These are phyloP conservation scores for Ceriagrion tenellum DNA, from an alignment of 2,888 invertebrate species.

Conservation along the genomic window DNA sequence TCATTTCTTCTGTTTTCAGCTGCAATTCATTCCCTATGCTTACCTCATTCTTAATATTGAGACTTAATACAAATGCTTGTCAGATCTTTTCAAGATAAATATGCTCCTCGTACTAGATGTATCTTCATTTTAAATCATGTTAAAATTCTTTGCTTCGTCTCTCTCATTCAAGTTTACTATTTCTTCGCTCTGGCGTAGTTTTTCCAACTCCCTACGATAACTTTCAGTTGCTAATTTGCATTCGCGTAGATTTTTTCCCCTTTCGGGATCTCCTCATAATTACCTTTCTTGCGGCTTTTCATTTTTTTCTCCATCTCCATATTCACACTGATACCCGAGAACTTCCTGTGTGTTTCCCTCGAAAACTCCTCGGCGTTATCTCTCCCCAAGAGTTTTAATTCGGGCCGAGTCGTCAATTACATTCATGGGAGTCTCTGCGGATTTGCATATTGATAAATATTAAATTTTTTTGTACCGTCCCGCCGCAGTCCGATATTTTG, in stretches of 20 bases:
- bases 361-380: constrained; percentile 40
- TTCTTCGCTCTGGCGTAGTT: background rate
- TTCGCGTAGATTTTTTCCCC: background rate
- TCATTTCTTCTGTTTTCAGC: too few relatives aligned
- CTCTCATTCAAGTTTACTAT: background rate
- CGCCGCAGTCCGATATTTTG: constrained; percentile 6
- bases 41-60: too few relatives aligned
- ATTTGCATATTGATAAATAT: constrained; percentile 58
- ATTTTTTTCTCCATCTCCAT: constrained; percentile 46
- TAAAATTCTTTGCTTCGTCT: background rate
- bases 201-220: background rate
- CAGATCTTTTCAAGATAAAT: too few relatives aligned
- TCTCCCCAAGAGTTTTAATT: constrained; percentile 32
- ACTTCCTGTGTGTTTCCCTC: constrained; percentile 37
- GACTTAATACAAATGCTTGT: too few relatives aligned
- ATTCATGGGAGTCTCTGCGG: constrained; percentile 29
- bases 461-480: constrained; percentile 48
- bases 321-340: constrained; percentile 62
- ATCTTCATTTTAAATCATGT: background rate
- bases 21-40: too few relatives aligned
- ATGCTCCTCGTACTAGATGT: too few relatives aligned
- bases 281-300: constrained; percentile 36
- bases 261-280: background rate
- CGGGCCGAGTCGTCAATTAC: constrained; percentile 38
- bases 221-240: background rate